phyloP scores from a whole-genome alignment of 2,888 invertebrate genomes.

The Herminia tarsipennalis region DNA sequence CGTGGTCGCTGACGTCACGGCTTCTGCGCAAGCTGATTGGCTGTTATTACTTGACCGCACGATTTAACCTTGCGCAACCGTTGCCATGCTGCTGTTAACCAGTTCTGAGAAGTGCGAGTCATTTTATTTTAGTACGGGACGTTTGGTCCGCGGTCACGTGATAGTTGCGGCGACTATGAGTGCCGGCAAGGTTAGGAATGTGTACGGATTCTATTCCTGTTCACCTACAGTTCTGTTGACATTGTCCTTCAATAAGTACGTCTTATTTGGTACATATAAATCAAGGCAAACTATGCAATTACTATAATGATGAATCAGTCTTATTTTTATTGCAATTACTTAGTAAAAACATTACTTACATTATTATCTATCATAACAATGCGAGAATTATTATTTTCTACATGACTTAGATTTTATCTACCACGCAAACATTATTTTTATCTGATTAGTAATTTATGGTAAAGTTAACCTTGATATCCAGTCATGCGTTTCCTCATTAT shows the following conservation, averaged over 20 bases:
- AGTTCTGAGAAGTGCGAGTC: slow-evolving; percentile 64
- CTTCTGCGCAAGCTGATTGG: slow-evolving; percentile 66
- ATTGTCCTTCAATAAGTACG: slow-evolving; percentile 8
- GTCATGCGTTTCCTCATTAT: slow-evolving; percentile 13
- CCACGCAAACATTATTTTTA: slow-evolving; percentile 28
- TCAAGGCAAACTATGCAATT: background rate
- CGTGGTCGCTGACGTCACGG: slow-evolving; percentile 82
- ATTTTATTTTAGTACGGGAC: slow-evolving; percentile 62
- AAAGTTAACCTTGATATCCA: slow-evolving; percentile 27
- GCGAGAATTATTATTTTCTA: background rate
- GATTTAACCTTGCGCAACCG: slow-evolving; percentile 81
- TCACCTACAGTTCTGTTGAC: slow-evolving; percentile 5
- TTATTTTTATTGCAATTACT: too few relatives aligned
- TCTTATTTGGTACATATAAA: background rate
- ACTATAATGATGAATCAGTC: too few relatives aligned
- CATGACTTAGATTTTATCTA: slow-evolving; percentile 25
- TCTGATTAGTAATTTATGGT: slow-evolving; percentile 34
- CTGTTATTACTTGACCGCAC: slow-evolving; percentile 58
- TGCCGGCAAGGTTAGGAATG: slow-evolving; percentile 33
- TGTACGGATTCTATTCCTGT: slow-evolving; percentile 15
- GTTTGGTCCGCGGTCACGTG: slow-evolving; percentile 41
- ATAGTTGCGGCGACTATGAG: slow-evolving; percentile 38
- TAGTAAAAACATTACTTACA: too few relatives aligned
- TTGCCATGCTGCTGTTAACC: slow-evolving; percentile 74
- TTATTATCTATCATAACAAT: too few relatives aligned